phyloP scores from a whole-genome alignment of 2,113 vertebrate genomes.

The Clinocottus analis region DNA sequence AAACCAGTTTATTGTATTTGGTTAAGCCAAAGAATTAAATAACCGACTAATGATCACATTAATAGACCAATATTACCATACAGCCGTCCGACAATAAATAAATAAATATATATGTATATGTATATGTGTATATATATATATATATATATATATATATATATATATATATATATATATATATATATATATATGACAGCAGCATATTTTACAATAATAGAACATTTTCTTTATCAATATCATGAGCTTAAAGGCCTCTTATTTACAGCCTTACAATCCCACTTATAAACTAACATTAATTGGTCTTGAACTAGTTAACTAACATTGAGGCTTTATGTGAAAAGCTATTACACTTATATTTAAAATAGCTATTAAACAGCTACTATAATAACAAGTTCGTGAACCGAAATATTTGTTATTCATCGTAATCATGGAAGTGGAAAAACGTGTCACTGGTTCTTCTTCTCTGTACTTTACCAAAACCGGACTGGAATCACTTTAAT shows the following conservation, averaged over 20 bases:
- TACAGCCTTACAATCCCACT: background rate
- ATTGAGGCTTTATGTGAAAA: no score
- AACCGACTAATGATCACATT: background rate
- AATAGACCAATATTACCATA: background rate
- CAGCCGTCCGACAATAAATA: no score
- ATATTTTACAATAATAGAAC: background rate
- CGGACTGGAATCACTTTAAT: background rate
- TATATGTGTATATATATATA: no score
- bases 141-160: no score
- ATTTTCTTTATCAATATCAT: background rate
- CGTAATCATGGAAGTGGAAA: background rate
- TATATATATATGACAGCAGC: rapidly evolving
- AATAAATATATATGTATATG: no score
- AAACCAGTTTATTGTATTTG: background rate
- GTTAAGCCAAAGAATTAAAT: background rate
- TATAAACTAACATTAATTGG: background rate
- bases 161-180: no score
- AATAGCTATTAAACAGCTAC: background rate
- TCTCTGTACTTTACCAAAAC: background rate
- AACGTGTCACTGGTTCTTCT: background rate
- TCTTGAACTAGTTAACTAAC: background rate
- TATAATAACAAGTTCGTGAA: background rate
- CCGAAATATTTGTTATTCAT: background rate
- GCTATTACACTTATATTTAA: background rate
- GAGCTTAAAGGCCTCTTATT: background rate